These are phyloP conservation scores for Ptychodera flava DNA, from an alignment of 35 echinoderm and acorn worm species.

Conservation along the genomic window DNA sequence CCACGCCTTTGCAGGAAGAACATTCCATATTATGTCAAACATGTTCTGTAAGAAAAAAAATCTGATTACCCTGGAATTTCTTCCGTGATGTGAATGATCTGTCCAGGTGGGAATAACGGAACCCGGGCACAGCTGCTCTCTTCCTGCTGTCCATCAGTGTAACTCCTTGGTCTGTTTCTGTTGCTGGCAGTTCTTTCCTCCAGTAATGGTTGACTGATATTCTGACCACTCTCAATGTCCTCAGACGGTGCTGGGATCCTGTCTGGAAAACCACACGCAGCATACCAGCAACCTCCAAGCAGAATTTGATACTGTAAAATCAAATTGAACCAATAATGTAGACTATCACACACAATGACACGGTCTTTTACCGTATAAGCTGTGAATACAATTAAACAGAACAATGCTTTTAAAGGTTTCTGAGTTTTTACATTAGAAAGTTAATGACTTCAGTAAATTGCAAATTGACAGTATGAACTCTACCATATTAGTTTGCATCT, in stretches of 20 bases:
- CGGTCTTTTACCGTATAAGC: no score
- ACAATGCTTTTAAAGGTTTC: no score
- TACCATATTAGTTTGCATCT: no score
- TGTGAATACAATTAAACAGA: no score
- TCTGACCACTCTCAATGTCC: not conserved
- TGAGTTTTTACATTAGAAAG: no score
- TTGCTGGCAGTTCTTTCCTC: not conserved
- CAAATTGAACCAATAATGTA: no score
- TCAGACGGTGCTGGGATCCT: constrained; percentile 18
- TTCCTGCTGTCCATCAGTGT: not conserved
- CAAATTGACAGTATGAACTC: no score
- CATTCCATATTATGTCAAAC: no score
- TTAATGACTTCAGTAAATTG: no score
- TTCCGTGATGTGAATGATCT: not conserved
- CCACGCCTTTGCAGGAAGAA: no score
- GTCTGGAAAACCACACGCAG: constrained; percentile 65
- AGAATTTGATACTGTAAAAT: constrained; percentile 63
- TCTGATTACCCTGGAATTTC: not conserved
- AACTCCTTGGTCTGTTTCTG: not conserved
- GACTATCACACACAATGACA: no score
- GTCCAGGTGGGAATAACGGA: not conserved
- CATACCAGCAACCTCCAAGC: constrained; percentile 74
- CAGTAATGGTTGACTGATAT: not conserved
- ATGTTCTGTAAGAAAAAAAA: no score
- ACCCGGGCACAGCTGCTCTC: not conserved